Evolutionary conservation across 2,888 invertebrate species (phyloP).

Genomic region (Xestia xanthographa): DNA sequence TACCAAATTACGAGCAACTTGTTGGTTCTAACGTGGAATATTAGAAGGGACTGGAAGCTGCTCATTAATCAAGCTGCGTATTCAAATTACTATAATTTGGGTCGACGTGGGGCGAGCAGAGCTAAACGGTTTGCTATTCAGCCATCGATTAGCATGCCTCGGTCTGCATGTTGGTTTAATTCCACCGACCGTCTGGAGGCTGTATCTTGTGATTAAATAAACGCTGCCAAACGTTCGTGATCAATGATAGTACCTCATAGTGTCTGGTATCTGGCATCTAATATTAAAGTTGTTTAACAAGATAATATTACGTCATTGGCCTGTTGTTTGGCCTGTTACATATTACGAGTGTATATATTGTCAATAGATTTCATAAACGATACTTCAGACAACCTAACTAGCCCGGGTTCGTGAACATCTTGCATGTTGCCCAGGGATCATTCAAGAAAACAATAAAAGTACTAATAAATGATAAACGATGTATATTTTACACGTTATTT

Average conservation of each 20-base stretch:
- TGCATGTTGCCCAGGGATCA: background rate
- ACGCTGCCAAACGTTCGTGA: conserved; percentile 7
- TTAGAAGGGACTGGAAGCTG: conserved; percentile 42
- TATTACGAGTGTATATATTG: background rate
- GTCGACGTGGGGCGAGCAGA: conserved; percentile 26
- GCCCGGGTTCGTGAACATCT: background rate
- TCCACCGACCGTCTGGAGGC: conserved; percentile 18
- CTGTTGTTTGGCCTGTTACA: background rate
- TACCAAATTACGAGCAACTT: conserved; percentile 51
- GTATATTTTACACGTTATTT: no score
- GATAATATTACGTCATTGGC: background rate
- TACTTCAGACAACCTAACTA: background rate
- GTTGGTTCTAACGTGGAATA: conserved; percentile 46
- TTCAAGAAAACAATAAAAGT: background rate
- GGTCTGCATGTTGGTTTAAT: conserved; percentile 18
- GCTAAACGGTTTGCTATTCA: conserved; percentile 51
- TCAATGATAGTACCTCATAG: background rate
- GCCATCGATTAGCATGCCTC: conserved; percentile 55
- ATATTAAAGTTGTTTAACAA: background rate
- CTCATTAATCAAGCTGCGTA: conserved; percentile 68
- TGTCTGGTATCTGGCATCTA: no score
- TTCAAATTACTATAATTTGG: conserved; percentile 72
- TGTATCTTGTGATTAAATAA: conserved; percentile 3
- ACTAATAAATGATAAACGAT: no score
- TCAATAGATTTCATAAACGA: conserved; percentile 7